These are phyloP conservation scores for Leucoraja erinaceus DNA, from an alignment of 2,113 vertebrate species.

Conservation along the genomic window DNA sequence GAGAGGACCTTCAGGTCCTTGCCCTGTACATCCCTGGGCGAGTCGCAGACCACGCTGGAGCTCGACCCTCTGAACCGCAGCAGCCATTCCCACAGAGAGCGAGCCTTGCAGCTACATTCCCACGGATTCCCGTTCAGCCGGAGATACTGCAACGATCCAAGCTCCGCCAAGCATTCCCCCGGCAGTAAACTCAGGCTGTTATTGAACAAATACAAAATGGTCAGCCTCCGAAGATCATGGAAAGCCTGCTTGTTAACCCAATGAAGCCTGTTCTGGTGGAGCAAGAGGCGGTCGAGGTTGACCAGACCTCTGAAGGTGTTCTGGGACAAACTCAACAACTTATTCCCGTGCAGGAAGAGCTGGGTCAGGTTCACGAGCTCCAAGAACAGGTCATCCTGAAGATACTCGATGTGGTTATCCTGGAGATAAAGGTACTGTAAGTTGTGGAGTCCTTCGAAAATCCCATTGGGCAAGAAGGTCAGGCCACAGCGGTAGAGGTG, in stretches of 20 bases:
- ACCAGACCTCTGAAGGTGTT: slow-evolving; percentile 88
- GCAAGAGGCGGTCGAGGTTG: slow-evolving; percentile 83
- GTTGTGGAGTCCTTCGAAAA: slow-evolving; percentile 81
- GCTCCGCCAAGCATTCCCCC: slow-evolving; percentile 71
- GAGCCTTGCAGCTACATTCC: slow-evolving; percentile 84
- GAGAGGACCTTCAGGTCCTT: slow-evolving; percentile 77
- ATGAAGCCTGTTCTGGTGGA: slow-evolving; percentile 92
- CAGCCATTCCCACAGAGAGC: slow-evolving; percentile 92
- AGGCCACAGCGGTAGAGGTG: slow-evolving; percentile 92
- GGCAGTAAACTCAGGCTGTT: slow-evolving; percentile 84
- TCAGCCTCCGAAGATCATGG: slow-evolving; percentile 84
- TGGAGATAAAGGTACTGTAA: slow-evolving; percentile 96
- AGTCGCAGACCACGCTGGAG: slow-evolving; percentile 68
- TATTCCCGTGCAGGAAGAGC: slow-evolving; percentile 92
- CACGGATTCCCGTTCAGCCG: slow-evolving; percentile 91
- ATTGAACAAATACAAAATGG: slow-evolving; percentile 92
- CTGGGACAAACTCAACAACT: slow-evolving; percentile 84
- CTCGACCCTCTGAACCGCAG: slow-evolving; percentile 83
- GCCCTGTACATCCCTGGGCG: slow-evolving; percentile 61
- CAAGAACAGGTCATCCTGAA: slow-evolving; percentile 90
- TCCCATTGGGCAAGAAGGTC: slow-evolving; percentile 69
- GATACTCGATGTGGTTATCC: slow-evolving; percentile 89
- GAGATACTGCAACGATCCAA: slow-evolving; percentile 85
- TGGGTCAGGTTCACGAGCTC: slow-evolving; percentile 95
- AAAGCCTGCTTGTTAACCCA: slow-evolving; percentile 84